Evolutionary conservation across 2,888 invertebrate genomes (phyloP).

Genomic region (Himalopsyche kuldschensis): DNA sequence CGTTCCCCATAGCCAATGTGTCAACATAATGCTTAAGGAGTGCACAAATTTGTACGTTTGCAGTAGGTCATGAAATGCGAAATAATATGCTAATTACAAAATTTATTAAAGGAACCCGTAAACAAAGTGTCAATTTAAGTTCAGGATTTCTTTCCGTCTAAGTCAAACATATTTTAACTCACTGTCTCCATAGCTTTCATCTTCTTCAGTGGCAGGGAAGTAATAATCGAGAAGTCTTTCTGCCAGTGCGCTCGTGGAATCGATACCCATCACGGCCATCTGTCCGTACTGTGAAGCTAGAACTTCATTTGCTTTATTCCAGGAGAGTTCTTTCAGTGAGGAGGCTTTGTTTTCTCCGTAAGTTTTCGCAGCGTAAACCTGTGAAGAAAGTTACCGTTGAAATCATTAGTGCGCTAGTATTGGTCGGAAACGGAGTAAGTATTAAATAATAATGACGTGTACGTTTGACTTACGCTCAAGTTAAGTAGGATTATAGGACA

Average conservation of each 20-base stretch:
- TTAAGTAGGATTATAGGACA: too few relatives aligned
- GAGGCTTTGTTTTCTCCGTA: constrained; percentile 63
- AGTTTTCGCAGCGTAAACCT: constrained; percentile 56
- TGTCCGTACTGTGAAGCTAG: constrained; percentile 70
- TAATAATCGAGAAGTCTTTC: constrained; percentile 76
- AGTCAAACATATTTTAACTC: constrained; percentile 8
- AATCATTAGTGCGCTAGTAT: too few relatives aligned
- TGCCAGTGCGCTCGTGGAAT: constrained; percentile 68
- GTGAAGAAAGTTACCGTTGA: constrained; percentile 15
- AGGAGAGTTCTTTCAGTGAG: constrained; percentile 68
- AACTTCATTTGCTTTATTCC: constrained; percentile 72
- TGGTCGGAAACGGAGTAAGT: too few relatives aligned
- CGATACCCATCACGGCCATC: constrained; percentile 67
- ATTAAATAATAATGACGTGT: too few relatives aligned
- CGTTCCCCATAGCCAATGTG: too few relatives aligned
- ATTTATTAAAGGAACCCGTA: too few relatives aligned
- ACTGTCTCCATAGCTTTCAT: constrained; percentile 59
- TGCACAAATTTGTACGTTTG: too few relatives aligned
- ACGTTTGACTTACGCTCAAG: too few relatives aligned
- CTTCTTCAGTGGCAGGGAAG: constrained; percentile 63
- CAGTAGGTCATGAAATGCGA: too few relatives aligned
- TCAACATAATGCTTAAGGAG: too few relatives aligned
- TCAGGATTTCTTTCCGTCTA: not conserved
- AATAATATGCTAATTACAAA: too few relatives aligned
- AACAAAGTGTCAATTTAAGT: too few relatives aligned